A percentile compares a stretch with the other conserved stretches of the same genome.
Conservation (phyloP, 1,140 invertebrate genomes). For the Octopus bimaculoides region DNA sequence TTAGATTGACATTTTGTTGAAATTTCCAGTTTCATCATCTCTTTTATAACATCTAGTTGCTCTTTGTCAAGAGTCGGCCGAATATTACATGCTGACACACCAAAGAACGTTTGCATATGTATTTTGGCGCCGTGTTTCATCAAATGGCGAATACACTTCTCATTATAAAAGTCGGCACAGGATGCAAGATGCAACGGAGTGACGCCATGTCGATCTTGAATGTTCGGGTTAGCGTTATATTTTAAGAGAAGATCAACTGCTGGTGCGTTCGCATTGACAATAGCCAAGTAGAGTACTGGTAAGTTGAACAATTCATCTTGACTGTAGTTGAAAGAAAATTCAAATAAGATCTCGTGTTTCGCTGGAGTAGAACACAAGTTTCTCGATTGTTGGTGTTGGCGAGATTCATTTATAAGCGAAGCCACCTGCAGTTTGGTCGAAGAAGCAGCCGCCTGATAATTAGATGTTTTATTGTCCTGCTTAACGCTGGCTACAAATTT, state of each 20-base stretch:
- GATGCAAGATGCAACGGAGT: constrained; percentile 63
- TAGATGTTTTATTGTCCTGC: not conserved
- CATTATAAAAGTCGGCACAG: constrained; percentile 59
- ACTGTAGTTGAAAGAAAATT: constrained; percentile 54
- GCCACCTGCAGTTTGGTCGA: not conserved
- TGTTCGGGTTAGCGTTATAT: constrained; percentile 60
- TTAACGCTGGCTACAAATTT: not conserved
- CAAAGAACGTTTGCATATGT: constrained; percentile 54
- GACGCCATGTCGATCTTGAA: constrained; percentile 60
- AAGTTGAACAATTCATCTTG: constrained; percentile 60
- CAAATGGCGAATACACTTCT: constrained; percentile 61
- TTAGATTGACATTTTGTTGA: constrained; percentile 5
- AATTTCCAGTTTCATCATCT: constrained; percentile 22
- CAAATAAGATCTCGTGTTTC: constrained; percentile 17
- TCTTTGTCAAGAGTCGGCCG: constrained; percentile 56
- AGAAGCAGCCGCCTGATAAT: not conserved
- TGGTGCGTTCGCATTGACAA: constrained; percentile 59
- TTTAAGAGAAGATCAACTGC: constrained; percentile 62
- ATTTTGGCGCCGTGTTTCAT: constrained; percentile 62
- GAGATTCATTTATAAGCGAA: not conserved
- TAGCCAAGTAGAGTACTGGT: constrained; percentile 62
- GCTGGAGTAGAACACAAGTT: not conserved
- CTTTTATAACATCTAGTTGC: constrained; percentile 56
- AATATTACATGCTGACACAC: constrained; percentile 52
- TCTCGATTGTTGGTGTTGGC: not conserved